Evolutionary conservation across 2,888 invertebrate genomes (phyloP).

Genomic region (Marasmarcha lunaedactyla): DNA sequence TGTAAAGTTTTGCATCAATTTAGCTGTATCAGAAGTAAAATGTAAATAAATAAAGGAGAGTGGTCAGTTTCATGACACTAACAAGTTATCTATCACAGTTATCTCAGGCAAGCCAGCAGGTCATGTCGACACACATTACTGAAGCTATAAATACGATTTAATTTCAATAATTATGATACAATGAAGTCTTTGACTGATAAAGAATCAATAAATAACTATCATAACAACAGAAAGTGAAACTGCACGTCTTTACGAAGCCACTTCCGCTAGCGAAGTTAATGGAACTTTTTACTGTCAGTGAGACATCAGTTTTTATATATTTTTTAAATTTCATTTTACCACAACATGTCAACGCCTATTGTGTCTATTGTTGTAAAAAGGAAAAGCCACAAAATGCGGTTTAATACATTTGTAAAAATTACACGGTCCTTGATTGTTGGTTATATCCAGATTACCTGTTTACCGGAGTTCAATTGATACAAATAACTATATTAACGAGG

Average conservation of each 20-base stretch:
- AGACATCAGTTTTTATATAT: constrained; percentile 33
- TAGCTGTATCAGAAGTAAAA: constrained; percentile 16
- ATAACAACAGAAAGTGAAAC: constrained; percentile 34
- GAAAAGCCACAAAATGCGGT: constrained; percentile 47
- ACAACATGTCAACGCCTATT: constrained; percentile 64
- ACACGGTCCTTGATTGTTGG: constrained; percentile 54
- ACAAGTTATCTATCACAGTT: constrained; percentile 35
- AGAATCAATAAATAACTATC: constrained; percentile 27
- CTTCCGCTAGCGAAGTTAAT: constrained; percentile 38
- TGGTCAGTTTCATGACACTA: constrained; percentile 60
- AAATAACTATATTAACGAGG: constrained; percentile 53
- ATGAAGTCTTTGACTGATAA: constrained; percentile 64
- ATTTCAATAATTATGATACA: constrained; percentile 60
- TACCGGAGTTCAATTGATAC: constrained; percentile 47
- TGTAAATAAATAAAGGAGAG: constrained; percentile 30
- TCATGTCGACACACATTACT: constrained; percentile 38
- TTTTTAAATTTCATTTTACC: constrained; percentile 47
- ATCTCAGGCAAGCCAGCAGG: constrained; percentile 39
- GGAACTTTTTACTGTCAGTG: constrained; percentile 29
- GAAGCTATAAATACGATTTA: constrained; percentile 60
- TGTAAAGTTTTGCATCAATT: background rate
- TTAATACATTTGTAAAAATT: constrained; percentile 60
- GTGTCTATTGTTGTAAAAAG: constrained; percentile 37
- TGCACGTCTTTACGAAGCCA: constrained; percentile 36
- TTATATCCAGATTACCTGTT: constrained; percentile 60